Evolutionary conservation across 2,888 invertebrate genomes (phyloP).

Genomic region (Lingula anatina): DNA sequence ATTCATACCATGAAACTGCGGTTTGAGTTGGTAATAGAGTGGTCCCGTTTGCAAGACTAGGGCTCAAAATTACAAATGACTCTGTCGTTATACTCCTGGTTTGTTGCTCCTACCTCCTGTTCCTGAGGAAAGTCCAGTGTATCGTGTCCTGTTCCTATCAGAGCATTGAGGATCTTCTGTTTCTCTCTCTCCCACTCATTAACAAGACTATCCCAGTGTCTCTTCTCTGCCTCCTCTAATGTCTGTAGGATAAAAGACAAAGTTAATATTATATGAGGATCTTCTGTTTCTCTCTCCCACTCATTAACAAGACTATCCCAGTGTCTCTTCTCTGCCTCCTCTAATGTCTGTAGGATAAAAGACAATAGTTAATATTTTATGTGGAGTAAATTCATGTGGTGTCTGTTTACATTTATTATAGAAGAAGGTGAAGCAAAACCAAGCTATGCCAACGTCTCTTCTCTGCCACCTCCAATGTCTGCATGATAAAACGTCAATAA

Average conservation of each 20-base stretch:
- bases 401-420: too few relatives aligned
- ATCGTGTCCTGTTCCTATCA: constrained; percentile 81
- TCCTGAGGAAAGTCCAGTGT: constrained; percentile 62
- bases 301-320: constrained; percentile 77
- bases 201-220: constrained; percentile 70
- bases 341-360: constrained; percentile 56
- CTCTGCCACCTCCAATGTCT: too few relatives aligned
- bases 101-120: constrained; percentile 47
- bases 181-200: constrained; percentile 91
- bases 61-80: too few relatives aligned
- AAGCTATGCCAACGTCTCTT: too few relatives aligned
- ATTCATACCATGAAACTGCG: too few relatives aligned
- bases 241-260: constrained; percentile 57
- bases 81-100: too few relatives aligned
- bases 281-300: constrained; percentile 88
- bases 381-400: too few relatives aligned
- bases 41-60: too few relatives aligned
- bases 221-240: constrained; percentile 59
- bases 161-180: constrained; percentile 78
- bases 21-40: too few relatives aligned
- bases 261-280: constrained; percentile 71
- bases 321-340: constrained; percentile 58
- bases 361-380: too few relatives aligned
- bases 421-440: too few relatives aligned
- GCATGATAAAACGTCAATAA: too few relatives aligned